These are phyloP conservation scores for Gallinago paraguaiae DNA, from an alignment of 2,113 vertebrate genomes.

Conservation along the genomic window DNA sequence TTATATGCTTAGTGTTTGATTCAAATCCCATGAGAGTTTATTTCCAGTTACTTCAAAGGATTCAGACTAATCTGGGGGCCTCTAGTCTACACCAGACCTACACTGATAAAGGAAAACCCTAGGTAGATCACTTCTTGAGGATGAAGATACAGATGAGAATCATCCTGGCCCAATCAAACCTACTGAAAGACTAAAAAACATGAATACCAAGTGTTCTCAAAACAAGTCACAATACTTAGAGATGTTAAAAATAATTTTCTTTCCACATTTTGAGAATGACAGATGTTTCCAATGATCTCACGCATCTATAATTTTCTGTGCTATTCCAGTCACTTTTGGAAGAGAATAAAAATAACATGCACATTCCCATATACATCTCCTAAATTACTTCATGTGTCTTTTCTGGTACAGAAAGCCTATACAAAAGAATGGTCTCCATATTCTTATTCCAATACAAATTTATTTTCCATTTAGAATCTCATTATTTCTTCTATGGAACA, in stretches of 20 bases:
- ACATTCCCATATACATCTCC: not conserved
- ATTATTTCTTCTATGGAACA: not conserved
- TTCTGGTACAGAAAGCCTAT: not conserved
- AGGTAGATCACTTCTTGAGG: not conserved
- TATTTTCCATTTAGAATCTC: slow-evolving; percentile 23
- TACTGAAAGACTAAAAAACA: not conserved
- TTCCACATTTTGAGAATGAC: not conserved
- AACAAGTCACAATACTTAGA: not conserved
- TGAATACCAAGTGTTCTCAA: not conserved
- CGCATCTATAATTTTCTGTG: not conserved
- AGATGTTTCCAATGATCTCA: not conserved
- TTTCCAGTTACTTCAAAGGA: not conserved
- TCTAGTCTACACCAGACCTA: not conserved
- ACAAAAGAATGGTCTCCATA: not conserved
- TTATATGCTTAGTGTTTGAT: not conserved
- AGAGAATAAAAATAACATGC: not conserved
- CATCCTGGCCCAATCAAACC: not conserved
- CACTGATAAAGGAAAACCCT: not conserved
- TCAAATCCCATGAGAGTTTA: not conserved
- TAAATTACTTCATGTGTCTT: not conserved
- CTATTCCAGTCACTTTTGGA: not conserved
- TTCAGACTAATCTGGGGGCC: not conserved
- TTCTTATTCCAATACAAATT: not conserved
- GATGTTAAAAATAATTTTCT: not conserved
- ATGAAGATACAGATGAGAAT: not conserved